phyloP scores from a whole-genome alignment of 2,888 invertebrate species.

The Agrilus cyanescens region DNA sequence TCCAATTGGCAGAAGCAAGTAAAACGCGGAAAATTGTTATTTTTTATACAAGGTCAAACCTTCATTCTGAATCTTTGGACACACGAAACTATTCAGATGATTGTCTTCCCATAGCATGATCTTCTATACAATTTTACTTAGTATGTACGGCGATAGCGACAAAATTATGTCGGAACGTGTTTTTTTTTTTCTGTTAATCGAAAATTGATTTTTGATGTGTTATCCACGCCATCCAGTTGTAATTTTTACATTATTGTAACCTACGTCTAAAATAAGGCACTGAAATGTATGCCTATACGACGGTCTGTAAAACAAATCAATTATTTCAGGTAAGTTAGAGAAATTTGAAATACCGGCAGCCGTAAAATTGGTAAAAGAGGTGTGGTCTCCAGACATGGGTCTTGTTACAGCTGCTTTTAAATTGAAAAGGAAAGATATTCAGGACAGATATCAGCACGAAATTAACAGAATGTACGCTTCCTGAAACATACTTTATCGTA shows the following conservation, averaged over 20 bases:
- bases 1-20: too few species aligned
- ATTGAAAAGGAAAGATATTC: slow-evolving; percentile 91
- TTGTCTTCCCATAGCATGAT: too few species aligned
- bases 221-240: too few species aligned
- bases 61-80: too few species aligned
- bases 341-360: slow-evolving; percentile 88
- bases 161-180: background rate
- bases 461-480: slow-evolving; percentile 91
- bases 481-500: slow-evolving; percentile 42
- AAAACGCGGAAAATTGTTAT: too few species aligned
- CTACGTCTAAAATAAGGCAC: too few species aligned
- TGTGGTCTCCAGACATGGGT: slow-evolving; percentile 96
- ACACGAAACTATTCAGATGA: too few species aligned
- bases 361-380: slow-evolving; percentile 77
- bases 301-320: slow-evolving; percentile 5
- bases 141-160: background rate
- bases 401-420: slow-evolving; percentile 97
- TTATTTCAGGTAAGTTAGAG: slow-evolving; percentile 66
- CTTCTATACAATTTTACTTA: too few species aligned
- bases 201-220: background rate
- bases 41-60: too few species aligned
- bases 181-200: background rate
- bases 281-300: too few species aligned
- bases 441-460: slow-evolving; percentile 84
- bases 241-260: too few species aligned